These are phyloP conservation scores for Seriola rivoliana DNA, from an alignment of 2,113 vertebrate genomes.

Conservation along the genomic window DNA sequence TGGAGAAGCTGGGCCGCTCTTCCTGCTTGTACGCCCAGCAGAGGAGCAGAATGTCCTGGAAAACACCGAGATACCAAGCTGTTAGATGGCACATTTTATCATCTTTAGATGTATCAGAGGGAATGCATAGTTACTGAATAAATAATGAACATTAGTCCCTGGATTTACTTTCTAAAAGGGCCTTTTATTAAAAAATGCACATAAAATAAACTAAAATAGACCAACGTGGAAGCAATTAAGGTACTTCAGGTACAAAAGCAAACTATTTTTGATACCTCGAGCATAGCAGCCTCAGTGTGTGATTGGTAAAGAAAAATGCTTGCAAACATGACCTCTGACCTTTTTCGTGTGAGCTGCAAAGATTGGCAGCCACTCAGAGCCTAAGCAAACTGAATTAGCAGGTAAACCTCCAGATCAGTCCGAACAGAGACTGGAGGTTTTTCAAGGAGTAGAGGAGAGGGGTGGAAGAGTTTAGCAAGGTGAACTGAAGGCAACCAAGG, in stretches of 20 bases:
- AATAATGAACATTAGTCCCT: not conserved
- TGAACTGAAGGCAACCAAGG: constrained; percentile 3
- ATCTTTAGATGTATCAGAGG: not conserved
- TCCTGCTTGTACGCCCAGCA: constrained; percentile 97
- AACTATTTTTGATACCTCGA: too few species aligned
- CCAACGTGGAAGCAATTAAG: too few species aligned
- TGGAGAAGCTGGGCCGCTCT: constrained; percentile 96
- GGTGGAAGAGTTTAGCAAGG: not conserved
- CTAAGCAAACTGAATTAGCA: not conserved
- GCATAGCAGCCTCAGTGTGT: not conserved
- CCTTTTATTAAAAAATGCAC: not conserved
- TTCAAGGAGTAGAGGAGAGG: constrained; percentile 16
- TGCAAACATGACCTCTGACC: not conserved
- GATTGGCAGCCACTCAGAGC: not conserved
- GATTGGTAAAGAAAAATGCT: not conserved
- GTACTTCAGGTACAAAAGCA: too few species aligned
- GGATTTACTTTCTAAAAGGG: not conserved
- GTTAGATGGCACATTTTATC: not conserved
- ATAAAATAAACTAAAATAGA: too few species aligned
- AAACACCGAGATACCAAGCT: constrained; percentile 13
- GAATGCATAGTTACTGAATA: not conserved
- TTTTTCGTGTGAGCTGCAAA: not conserved
- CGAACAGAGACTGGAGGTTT: not conserved
- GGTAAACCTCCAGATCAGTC: not conserved
- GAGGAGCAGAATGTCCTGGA: constrained; percentile 96